Evolutionary conservation across 2,888 invertebrate species (phyloP), one percentile per base, ranked within the genome.

Genomic region (Carpatolechia fugitivella): DNA sequence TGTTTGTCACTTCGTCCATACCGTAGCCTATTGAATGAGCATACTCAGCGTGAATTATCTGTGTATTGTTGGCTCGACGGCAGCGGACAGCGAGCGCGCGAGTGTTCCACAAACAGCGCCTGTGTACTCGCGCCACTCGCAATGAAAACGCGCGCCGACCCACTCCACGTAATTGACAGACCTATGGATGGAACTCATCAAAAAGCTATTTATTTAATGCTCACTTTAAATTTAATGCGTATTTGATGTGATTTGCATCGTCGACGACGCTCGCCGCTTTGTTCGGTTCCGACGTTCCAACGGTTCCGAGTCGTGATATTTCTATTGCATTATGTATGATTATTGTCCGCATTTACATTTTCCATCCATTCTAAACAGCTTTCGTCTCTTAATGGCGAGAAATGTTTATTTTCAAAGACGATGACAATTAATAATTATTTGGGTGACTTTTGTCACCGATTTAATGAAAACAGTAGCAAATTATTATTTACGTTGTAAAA

Each of bases 241-340:
- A 44, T 44, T 44, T 44, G 66, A 70, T 64, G 64, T 52, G 66
- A 65, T 69, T 64, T 66, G 68, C 66, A 66, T 65, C 63, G 57
- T 50, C 36, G n/a, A 59, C 36, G 49, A 33, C 49, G 29, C 20
- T n/a, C 33, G n/a, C 6, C 29, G 8, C 47, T 47, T 47, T 49
- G 36, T 33, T 49, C 49, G 14, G 33, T 36, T 24, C 44, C 14
- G 14, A 50, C 64, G 33, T 36, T 24, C 44, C 14, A 10, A 50
- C 64, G 66, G 11, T 11, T 41, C 40, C 40, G 18, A 41, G 18
- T 59, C 51, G 52, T 41, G n/a, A 50, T 58, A 61, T 62, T 64
- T 59, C 59, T 55, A 62, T 49, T 46, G 52, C 44, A 48, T 51
- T 54, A 44, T 55, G 49, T 54, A 44, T 55, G 49, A 36, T 49